phyloP scores from a whole-genome alignment of 2,888 invertebrate species.

The Dicycla oo region DNA sequence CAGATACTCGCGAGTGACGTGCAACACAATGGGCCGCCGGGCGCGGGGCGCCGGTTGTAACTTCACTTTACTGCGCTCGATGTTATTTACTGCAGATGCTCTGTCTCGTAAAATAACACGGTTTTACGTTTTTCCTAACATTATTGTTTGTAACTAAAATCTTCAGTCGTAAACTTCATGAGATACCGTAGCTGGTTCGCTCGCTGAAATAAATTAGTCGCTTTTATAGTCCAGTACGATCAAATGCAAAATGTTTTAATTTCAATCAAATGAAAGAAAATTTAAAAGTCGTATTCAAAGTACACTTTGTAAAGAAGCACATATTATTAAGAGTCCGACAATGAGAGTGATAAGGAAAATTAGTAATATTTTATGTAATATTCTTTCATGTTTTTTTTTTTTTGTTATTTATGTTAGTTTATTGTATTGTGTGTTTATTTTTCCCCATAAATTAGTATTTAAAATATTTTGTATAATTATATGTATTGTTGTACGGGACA shows the following conservation, averaged over 20 bases:
- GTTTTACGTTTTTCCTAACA: slow-evolving; percentile 45
- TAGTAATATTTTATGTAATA: too few relatives aligned
- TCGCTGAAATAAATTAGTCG: slow-evolving; percentile 30
- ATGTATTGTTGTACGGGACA: too few relatives aligned
- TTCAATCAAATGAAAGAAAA: too few relatives aligned
- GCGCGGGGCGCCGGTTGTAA: slow-evolving; percentile 52
- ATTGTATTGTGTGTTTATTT: too few relatives aligned
- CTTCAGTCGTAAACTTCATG: slow-evolving; percentile 50
- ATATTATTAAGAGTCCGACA: too few relatives aligned
- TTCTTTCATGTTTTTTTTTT: too few relatives aligned
- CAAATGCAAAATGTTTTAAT: slow-evolving; percentile 25
- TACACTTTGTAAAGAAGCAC: too few relatives aligned
- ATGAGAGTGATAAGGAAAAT: too few relatives aligned
- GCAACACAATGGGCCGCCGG: slow-evolving; percentile 27
- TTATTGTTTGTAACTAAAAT: slow-evolving; percentile 59
- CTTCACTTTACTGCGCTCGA: slow-evolving; percentile 57
- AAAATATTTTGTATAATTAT: too few relatives aligned
- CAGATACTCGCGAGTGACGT: background rate
- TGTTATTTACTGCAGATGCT: slow-evolving; percentile 60
- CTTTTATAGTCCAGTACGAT: slow-evolving; percentile 33
- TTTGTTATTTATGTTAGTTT: too few relatives aligned
- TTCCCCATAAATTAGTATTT: too few relatives aligned
- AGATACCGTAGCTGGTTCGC: slow-evolving; percentile 20
- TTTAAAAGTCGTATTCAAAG: too few relatives aligned
- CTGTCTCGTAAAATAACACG: slow-evolving; percentile 58